These are phyloP conservation scores for Pelosia muscerda DNA, from an alignment of 2,888 invertebrate species.

Conservation along the genomic window DNA sequence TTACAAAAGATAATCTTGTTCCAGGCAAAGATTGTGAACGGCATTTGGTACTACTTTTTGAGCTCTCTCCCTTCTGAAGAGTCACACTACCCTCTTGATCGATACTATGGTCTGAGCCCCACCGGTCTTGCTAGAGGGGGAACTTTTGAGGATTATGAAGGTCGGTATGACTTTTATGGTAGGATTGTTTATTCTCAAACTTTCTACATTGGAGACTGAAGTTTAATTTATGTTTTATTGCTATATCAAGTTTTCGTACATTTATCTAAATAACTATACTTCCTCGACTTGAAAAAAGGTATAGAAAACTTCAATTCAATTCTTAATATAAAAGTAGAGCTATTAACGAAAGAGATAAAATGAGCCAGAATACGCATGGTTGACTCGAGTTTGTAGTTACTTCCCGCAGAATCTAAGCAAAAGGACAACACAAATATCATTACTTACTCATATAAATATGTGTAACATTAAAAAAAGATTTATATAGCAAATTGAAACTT, in stretches of 20 bases:
- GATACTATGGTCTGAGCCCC: conserved; percentile 87
- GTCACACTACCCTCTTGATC: conserved; percentile 75
- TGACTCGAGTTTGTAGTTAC: no score
- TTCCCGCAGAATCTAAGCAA: no score
- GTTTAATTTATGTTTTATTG: no score
- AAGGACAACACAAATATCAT: no score
- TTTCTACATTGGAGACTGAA: no score
- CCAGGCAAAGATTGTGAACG: conserved; percentile 83
- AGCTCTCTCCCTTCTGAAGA: conserved; percentile 85
- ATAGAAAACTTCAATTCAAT: background rate
- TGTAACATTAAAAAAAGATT: no score
- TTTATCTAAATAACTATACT: background rate
- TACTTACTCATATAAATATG: no score
- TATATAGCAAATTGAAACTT: no score
- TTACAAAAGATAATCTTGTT: conserved; percentile 40
- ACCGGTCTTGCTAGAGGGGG: conserved; percentile 86
- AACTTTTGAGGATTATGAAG: conserved; percentile 81
- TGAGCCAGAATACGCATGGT: no score
- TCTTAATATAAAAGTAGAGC: no score
- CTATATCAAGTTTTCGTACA: background rate
- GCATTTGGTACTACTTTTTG: conserved; percentile 87
- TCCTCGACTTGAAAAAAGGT: background rate
- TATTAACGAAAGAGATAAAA: no score
- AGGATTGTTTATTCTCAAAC: background rate
- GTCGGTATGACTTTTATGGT: conserved; percentile 55